These are phyloP conservation scores for Sebastes iracundus DNA, from an alignment of 2,797 vertebrate genomes.

Conservation along the genomic window DNA sequence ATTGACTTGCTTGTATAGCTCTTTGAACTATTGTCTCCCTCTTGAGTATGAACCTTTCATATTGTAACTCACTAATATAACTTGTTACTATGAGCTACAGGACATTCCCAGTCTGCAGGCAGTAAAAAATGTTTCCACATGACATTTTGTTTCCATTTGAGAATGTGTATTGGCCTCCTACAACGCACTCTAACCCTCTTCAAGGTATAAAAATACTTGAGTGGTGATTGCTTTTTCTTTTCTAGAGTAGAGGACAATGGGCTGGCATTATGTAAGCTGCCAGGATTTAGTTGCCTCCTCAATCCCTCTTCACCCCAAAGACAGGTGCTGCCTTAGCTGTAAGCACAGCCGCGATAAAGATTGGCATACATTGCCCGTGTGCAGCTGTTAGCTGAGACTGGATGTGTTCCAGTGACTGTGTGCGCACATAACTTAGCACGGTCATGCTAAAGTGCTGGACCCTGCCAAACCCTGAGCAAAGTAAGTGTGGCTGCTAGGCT, in stretches of 20 bases:
- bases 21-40: background rate
- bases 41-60: background rate
- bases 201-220: slow-evolving; percentile 33
- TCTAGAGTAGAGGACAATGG: slow-evolving; percentile 36
- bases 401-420: slow-evolving; percentile 39
- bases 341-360: slow-evolving; percentile 36
- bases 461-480: slow-evolving; percentile 41
- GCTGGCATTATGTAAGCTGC: slow-evolving; percentile 32
- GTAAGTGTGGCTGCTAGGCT: slow-evolving; percentile 39
- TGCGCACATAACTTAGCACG: slow-evolving; percentile 60
- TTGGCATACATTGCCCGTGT: slow-evolving; percentile 9
- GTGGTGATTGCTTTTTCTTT: slow-evolving; percentile 35
- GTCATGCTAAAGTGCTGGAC: slow-evolving; percentile 49
- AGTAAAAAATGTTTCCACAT: background rate
- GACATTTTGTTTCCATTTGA: slow-evolving; percentile 4
- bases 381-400: slow-evolving; percentile 66
- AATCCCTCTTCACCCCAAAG: slow-evolving; percentile 49
- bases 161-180: background rate
- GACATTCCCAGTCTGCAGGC: background rate
- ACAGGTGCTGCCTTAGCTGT: slow-evolving; percentile 66
- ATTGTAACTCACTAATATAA: background rate
- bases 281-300: slow-evolving; percentile 25
- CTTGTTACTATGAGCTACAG: background rate
- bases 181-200: background rate
- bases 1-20: background rate